Percentiles rank a stretch among this genome's conserved stretches.
Conservation (phyloP, 2,113 vertebrate species). For the Alligator sinensis region DNA sequence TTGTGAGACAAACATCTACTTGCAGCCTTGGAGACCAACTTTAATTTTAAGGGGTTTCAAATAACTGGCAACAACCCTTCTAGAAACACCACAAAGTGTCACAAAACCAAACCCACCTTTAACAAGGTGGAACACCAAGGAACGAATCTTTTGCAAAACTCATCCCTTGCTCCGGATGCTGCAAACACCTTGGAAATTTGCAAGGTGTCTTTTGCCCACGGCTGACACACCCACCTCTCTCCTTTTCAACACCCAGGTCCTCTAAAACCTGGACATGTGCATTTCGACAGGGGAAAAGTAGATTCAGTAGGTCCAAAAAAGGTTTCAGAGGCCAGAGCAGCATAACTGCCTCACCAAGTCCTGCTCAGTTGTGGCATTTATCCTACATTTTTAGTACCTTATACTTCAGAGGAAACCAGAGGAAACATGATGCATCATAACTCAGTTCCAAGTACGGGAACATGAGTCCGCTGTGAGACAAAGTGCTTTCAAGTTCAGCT, state of each 20-base stretch:
- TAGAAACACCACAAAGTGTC: slow-evolving; percentile 71
- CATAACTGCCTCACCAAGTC: not conserved
- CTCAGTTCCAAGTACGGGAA: not conserved
- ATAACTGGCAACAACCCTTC: slow-evolving; percentile 57
- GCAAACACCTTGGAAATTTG: slow-evolving; percentile 73
- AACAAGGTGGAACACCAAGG: slow-evolving; percentile 73
- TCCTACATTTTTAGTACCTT: not conserved
- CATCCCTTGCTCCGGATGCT: slow-evolving; percentile 71
- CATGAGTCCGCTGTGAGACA: not conserved
- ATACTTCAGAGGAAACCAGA: not conserved
- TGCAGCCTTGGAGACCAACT: slow-evolving; percentile 71
- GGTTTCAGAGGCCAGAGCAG: not conserved
- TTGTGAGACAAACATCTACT: slow-evolving; percentile 69
- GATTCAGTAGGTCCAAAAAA: not conserved
- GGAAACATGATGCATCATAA: not conserved
- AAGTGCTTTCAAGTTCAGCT: not conserved
- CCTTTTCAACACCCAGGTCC: not conserved
- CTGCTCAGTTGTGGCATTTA: not conserved
- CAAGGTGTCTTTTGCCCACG: slow-evolving; percentile 59
- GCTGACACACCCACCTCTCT: not conserved
- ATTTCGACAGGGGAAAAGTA: not conserved
- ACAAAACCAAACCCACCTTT: slow-evolving; percentile 73
- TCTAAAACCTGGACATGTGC: not conserved
- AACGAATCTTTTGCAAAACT: slow-evolving; percentile 75
- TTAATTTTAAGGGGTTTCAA: slow-evolving; percentile 75